Percentiles rank a stretch among this genome's conserved stretches.
Evolutionary conservation across 2,888 invertebrate genomes (phyloP).

Genomic region (Napeogenes inachia): DNA sequence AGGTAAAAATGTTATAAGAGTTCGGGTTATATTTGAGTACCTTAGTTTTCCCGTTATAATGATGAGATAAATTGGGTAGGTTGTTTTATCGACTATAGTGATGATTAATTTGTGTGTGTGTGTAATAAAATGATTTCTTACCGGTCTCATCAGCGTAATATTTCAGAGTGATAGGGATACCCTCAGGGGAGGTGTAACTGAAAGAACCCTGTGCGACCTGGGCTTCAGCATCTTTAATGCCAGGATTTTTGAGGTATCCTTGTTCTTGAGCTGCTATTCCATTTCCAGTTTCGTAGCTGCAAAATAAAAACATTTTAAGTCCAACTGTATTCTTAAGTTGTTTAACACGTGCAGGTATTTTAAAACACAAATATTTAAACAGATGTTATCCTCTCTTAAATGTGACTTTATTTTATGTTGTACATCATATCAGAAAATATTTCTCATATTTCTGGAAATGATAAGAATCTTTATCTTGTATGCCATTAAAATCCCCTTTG

Average conservation of each 20-base stretch:
- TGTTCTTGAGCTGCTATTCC: conserved; percentile 84
- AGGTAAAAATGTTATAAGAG: not conserved
- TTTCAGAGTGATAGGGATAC: conserved; percentile 78
- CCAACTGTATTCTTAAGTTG: too few species aligned
- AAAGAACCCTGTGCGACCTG: conserved; percentile 83
- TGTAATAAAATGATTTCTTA: conserved; percentile 29
- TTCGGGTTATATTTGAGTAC: not conserved
- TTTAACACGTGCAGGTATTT: not conserved
- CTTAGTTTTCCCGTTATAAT: too few species aligned
- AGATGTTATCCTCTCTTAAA: conserved; percentile 12
- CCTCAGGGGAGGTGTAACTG: conserved; percentile 85
- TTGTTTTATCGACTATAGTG: too few species aligned
- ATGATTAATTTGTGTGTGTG: too few species aligned
- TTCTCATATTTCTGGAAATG: conserved; percentile 20
- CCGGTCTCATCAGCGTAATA: conserved; percentile 87
- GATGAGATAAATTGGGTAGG: too few species aligned
- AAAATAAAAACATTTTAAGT: conserved; percentile 31
- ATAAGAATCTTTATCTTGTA: conserved; percentile 19
- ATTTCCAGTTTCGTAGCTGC: conserved; percentile 84
- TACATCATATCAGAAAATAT: conserved; percentile 10
- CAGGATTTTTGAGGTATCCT: conserved; percentile 84
- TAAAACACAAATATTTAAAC: not conserved
- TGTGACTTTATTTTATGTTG: conserved; percentile 13
- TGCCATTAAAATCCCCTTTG: not conserved
- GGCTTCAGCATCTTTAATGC: conserved; percentile 80